Evolutionary conservation across 2,113 vertebrate species (phyloP).

Genomic region (Mormoops blainvillei): DNA sequence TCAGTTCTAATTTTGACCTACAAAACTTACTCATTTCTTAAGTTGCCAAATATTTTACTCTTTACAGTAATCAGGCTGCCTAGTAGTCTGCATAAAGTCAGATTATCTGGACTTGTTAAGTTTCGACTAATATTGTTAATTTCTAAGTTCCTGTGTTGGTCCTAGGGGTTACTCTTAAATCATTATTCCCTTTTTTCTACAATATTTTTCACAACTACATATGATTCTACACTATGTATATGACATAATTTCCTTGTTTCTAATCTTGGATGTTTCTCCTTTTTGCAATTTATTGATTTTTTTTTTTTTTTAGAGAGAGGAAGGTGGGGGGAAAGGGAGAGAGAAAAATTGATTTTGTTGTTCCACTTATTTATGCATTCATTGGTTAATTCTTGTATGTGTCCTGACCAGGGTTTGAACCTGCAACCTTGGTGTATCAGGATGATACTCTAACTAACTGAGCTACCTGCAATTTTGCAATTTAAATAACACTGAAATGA

Average conservation of each 20-base stretch:
- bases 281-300: neutral
- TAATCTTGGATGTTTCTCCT: neutral
- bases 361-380: too few species aligned
- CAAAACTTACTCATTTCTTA: neutral
- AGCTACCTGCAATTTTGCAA: too few species aligned
- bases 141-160: neutral
- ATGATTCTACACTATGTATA: neutral
- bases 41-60: neutral
- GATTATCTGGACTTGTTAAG: neutral
- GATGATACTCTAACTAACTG: too few species aligned
- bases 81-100: neutral
- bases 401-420: too few species aligned
- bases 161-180: neutral
- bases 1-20: neutral
- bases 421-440: too few species aligned
- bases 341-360: too few species aligned
- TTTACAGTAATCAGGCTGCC: slow-evolving; percentile 14
- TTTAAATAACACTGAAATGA: neutral
- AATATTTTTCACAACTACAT: neutral
- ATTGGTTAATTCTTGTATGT: too few species aligned
- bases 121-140: neutral
- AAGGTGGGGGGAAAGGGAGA: too few species aligned
- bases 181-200: neutral
- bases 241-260: neutral
- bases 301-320: too few species aligned